Conservation (phyloP, 2,888 invertebrate genomes). For the Synanthedon andrenaeformis region DNA sequence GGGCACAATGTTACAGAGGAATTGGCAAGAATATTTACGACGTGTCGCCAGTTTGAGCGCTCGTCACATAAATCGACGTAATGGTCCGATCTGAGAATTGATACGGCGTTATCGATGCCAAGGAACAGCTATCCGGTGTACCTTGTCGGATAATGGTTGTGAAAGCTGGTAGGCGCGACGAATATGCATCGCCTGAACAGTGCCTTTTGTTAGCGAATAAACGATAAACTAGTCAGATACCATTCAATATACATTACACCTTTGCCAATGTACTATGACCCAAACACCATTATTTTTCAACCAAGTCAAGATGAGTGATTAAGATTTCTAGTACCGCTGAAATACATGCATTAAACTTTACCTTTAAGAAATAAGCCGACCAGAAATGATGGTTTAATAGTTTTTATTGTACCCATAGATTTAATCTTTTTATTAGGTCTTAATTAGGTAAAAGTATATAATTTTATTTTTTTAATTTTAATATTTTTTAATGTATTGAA, state of each 20-base stretch:
- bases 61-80: conserved; percentile 50
- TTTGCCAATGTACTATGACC: not conserved
- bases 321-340: too few species aligned
- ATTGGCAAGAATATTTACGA: conserved; percentile 42
- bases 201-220: conserved; percentile 22
- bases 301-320: not conserved
- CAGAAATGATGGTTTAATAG: too few species aligned
- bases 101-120: conserved; percentile 33
- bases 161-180: conserved; percentile 32
- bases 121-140: conserved; percentile 27
- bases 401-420: too few species aligned
- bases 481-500: too few species aligned
- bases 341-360: too few species aligned
- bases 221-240: conserved; percentile 15
- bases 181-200: conserved; percentile 12
- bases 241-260: too few species aligned
- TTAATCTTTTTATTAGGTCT: too few species aligned
- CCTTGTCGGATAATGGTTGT: conserved; percentile 33
- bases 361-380: too few species aligned
- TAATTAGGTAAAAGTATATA: too few species aligned
- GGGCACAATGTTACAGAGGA: conserved; percentile 26
- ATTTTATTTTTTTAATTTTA: too few species aligned
- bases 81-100: conserved; percentile 36
- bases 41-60: conserved; percentile 35
- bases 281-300: not conserved